phyloP scores from a whole-genome alignment of 2,113 vertebrate genomes.

The Pyxicephalus adspersus region DNA sequence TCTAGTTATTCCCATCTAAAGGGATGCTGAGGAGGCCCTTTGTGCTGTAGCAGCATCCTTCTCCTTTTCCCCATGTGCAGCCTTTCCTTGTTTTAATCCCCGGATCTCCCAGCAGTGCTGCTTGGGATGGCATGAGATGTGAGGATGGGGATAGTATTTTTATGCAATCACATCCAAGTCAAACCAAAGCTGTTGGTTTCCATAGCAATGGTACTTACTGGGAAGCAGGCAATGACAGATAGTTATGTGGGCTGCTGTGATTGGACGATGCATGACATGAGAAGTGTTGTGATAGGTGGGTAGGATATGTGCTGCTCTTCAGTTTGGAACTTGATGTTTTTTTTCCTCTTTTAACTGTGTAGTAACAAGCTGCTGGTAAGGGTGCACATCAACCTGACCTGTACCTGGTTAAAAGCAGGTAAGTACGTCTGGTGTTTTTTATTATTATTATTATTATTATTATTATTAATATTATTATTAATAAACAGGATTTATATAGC shows the following conservation, averaged over 20 bases:
- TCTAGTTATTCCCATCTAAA: no score
- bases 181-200: background rate
- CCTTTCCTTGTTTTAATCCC: background rate
- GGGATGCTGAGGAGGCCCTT: no score
- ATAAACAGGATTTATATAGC: no score
- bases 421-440: no score
- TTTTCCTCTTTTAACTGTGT: no score
- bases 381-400: no score
- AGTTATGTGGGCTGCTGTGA: slow-evolving; percentile 2
- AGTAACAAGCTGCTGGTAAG: no score
- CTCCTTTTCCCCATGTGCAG: no score
- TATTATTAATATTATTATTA: no score
- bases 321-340: background rate
- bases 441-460: no score
- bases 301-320: background rate
- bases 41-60: no score
- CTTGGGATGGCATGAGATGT: background rate
- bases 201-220: slow-evolving; percentile 21
- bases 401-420: no score
- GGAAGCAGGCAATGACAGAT: slow-evolving; percentile 3
- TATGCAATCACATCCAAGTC: background rate
- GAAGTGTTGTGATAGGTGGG: background rate
- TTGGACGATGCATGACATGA: background rate
- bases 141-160: background rate
- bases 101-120: background rate